phyloP scores from a whole-genome alignment of 2,888 invertebrate genomes.

The Drosophila birchii region DNA sequence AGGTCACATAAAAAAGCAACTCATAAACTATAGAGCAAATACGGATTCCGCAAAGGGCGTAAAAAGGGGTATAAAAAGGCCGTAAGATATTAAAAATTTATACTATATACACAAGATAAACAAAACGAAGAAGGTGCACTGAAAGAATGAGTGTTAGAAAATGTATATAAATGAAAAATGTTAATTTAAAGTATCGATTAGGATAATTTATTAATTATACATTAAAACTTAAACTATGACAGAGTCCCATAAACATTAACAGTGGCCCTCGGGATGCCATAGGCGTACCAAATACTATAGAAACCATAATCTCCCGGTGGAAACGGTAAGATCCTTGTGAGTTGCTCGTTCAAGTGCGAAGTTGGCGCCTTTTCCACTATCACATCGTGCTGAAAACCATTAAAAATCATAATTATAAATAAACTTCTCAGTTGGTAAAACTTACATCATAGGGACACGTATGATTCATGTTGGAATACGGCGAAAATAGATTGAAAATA shows the following conservation, averaged over 20 bases:
- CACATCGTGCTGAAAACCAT: conserved; percentile 3
- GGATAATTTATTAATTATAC: neutral
- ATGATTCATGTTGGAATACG: conserved; percentile 15
- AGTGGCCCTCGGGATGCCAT: neutral
- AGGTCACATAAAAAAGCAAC: conserved; percentile 10
- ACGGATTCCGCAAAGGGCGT: conserved; percentile 22
- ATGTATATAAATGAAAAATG: neutral
- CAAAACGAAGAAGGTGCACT: conserved; percentile 1
- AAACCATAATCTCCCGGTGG: conserved; percentile 11
- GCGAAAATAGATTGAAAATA: conserved; percentile 6
- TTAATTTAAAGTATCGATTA: neutral
- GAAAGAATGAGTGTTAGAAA: neutral
- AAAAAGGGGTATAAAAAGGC: conserved; percentile 26
- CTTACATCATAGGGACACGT: conserved; percentile 10
- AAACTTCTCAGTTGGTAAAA: no score
- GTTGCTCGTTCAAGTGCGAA: conserved; percentile 9
- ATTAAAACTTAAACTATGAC: neutral
- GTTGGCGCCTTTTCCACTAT: conserved; percentile 31
- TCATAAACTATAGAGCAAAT: conserved; percentile 24
- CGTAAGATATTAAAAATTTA: conserved; percentile 31
- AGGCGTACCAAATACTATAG: conserved; percentile 3
- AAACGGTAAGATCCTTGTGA: conserved; percentile 11
- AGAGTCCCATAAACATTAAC: conserved; percentile 1
- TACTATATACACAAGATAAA: neutral
- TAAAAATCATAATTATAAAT: neutral